Evolutionary conservation across 1,140 invertebrate genomes (phyloP).

Genomic region (Drosophila mojavensis): DNA sequence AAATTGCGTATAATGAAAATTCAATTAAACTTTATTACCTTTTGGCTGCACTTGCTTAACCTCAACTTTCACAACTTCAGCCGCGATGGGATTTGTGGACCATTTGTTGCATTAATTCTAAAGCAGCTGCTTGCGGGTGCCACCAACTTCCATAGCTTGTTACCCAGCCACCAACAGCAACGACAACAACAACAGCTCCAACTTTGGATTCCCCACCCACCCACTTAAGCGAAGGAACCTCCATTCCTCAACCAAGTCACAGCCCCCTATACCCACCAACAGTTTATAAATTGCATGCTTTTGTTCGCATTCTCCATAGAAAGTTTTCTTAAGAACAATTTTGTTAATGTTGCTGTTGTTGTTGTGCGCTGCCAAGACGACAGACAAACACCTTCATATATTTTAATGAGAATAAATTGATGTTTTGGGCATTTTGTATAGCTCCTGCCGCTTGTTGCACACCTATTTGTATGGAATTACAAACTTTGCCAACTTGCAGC

Average conservation of each 20-base stretch:
- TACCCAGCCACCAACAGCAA: slow-evolving; percentile 14
- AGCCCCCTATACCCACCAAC: slow-evolving; percentile 53
- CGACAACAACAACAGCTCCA: slow-evolving; percentile 26
- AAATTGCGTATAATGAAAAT: slow-evolving; percentile 83
- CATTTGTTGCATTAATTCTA: slow-evolving; percentile 79
- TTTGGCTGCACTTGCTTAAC: slow-evolving; percentile 70
- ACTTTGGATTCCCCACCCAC: slow-evolving; percentile 6
- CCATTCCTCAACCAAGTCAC: slow-evolving; percentile 9
- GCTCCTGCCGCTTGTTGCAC: slow-evolving; percentile 53
- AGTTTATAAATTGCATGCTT: slow-evolving; percentile 80
- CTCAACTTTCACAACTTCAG: slow-evolving; percentile 57
- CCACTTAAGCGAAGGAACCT: slow-evolving; percentile 18
- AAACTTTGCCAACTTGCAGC: slow-evolving; percentile 57
- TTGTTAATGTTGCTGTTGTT: slow-evolving; percentile 27
- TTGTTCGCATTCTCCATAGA: slow-evolving; percentile 78
- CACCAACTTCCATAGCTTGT: slow-evolving; percentile 48
- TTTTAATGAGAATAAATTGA: slow-evolving; percentile 83
- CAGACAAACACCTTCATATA: slow-evolving; percentile 77
- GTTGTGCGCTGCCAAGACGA: slow-evolving; percentile 59
- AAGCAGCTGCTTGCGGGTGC: slow-evolving; percentile 64
- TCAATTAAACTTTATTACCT: slow-evolving; percentile 83
- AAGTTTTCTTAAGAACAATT: slow-evolving; percentile 58
- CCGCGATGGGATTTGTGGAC: slow-evolving; percentile 70
- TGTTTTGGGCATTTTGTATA: slow-evolving; percentile 79
- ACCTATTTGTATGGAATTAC: slow-evolving; percentile 45